A percentile compares a stretch with the other conserved stretches of the same genome.
These are phyloP conservation scores for Athalia rosae DNA, from an alignment of 2,888 invertebrate genomes.

Conservation along the genomic window DNA sequence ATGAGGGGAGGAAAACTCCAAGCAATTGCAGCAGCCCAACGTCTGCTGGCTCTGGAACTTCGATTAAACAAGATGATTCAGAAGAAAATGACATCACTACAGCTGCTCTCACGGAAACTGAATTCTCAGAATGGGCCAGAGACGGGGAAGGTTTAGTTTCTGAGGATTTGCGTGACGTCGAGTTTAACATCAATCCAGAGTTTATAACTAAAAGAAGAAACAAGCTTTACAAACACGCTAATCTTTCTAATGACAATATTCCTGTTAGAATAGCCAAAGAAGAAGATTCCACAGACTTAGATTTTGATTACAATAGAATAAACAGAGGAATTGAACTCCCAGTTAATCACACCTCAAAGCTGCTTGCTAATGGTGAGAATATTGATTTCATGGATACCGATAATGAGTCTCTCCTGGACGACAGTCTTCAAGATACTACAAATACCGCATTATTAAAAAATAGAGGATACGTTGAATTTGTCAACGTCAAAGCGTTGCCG, in stretches of 20 bases:
- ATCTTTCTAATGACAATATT: conserved; percentile 13
- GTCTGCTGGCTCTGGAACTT: conserved; percentile 73
- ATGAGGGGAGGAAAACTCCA: conserved; percentile 63
- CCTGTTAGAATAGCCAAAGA: conserved; percentile 63
- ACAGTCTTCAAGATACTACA: conserved; percentile 76
- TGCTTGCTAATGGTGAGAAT: conserved; percentile 79
- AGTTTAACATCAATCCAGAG: conserved; percentile 77
- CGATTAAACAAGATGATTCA: conserved; percentile 76
- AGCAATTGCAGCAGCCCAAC: conserved; percentile 76
- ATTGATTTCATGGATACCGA: conserved; percentile 93
- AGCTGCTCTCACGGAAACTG: conserved; percentile 87
- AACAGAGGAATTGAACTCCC: conserved; percentile 53
- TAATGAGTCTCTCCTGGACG: conserved; percentile 85
- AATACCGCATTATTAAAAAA: conserved; percentile 77
- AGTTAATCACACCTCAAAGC: conserved; percentile 66
- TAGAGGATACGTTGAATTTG: conserved; percentile 82
- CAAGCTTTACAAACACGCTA: conserved; percentile 29
- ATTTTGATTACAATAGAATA: conserved; percentile 70
- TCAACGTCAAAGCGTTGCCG: conserved; percentile 71
- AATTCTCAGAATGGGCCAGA: conserved; percentile 92
- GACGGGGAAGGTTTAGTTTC: conserved; percentile 82
- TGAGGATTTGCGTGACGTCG: conserved; percentile 83
- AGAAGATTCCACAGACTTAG: conserved; percentile 67
- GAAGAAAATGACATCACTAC: conserved; percentile 81
- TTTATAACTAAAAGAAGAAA: conserved; percentile 64